A percentile compares a stretch with the other conserved stretches of the same genome.
These are phyloP conservation scores for Tetragonula clypearis DNA, from an alignment of 1,140 invertebrate species.

Conservation along the genomic window DNA sequence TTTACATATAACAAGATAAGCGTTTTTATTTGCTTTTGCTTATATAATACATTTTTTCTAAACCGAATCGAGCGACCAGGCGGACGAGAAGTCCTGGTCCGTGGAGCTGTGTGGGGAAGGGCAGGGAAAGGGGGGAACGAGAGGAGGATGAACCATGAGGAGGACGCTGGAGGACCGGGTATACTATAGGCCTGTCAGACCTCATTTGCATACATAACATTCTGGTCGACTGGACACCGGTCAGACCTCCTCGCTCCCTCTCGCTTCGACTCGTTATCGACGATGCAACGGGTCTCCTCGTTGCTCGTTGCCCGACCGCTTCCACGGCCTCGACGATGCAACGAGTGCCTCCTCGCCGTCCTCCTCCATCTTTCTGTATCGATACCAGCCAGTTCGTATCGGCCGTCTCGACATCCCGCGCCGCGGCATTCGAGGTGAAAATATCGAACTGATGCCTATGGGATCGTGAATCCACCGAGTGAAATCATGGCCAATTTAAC, in stretches of 20 bases:
- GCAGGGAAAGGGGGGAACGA: constrained; percentile 44
- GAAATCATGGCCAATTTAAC: not conserved
- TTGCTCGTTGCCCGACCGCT: constrained; percentile 58
- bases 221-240: constrained; percentile 81
- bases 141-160: constrained; percentile 61
- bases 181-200: constrained; percentile 76
- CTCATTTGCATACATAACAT: constrained; percentile 82
- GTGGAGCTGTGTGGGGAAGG: constrained; percentile 21
- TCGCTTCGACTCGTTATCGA: constrained; percentile 35
- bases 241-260: constrained; percentile 71
- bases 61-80: constrained; percentile 66
- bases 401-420: constrained; percentile 18
- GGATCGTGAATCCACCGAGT: too few relatives aligned
- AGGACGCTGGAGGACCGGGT: constrained; percentile 57
- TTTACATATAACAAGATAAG: constrained; percentile 80
- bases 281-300: constrained; percentile 49
- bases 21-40: constrained; percentile 76
- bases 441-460: constrained; percentile 24
- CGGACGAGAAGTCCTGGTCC: not conserved
- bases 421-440: constrained; percentile 15
- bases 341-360: constrained; percentile 32
- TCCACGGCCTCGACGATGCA: constrained; percentile 64
- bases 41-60: constrained; percentile 77
- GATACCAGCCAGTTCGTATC: constrained; percentile 52
- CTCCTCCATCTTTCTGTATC: constrained; percentile 65